These are phyloP conservation scores for Neotoxoptera formosana DNA, from an alignment of 1,140 invertebrate species.

Conservation along the genomic window DNA sequence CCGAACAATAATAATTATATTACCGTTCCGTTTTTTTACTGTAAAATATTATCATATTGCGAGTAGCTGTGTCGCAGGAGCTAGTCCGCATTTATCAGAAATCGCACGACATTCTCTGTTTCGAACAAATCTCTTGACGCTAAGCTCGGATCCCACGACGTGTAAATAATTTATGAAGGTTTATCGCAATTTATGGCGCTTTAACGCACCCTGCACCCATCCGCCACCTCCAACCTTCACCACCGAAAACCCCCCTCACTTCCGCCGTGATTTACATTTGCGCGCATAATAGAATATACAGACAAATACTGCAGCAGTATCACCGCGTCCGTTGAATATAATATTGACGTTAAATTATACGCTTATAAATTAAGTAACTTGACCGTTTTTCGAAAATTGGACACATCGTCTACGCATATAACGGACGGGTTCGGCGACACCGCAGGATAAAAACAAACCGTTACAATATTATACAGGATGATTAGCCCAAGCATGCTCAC, in stretches of 20 bases:
- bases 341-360: not conserved
- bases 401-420: not conserved
- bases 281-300: not conserved
- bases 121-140: not conserved
- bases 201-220: slow-evolving; percentile 16
- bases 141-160: not conserved
- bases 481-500: no score
- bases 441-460: not conserved
- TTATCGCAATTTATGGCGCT: slow-evolving; percentile 22
- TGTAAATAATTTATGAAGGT: slow-evolving; percentile 30
- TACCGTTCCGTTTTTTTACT: not conserved
- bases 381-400: not conserved
- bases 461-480: not conserved
- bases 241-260: not conserved
- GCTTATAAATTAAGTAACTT: not conserved
- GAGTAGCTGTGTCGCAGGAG: not conserved
- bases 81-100: not conserved
- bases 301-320: not conserved
- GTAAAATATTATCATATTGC: not conserved
- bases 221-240: not conserved
- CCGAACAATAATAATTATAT: slow-evolving; percentile 3
- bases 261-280: not conserved
- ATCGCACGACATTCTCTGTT: slow-evolving; percentile 3
- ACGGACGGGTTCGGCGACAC: not conserved
- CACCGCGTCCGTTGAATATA: not conserved